Conservation (phyloP, 2,113 vertebrate species). For the Dasyurus viverrinus region DNA sequence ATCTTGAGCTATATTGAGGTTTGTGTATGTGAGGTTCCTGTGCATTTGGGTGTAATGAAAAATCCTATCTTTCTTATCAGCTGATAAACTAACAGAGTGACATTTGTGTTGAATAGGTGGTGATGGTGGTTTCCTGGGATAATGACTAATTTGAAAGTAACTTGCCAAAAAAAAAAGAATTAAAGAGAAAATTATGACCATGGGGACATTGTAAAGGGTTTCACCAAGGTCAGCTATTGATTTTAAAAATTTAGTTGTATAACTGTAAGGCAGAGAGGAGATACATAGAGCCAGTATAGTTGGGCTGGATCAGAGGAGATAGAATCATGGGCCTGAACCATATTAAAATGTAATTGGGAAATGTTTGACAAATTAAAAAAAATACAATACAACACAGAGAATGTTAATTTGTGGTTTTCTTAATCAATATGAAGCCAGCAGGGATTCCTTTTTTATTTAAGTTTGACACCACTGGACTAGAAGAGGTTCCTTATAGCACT, state of each 20-base stretch:
- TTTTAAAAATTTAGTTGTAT: neutral
- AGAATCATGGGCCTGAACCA: neutral
- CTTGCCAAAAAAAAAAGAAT: neutral
- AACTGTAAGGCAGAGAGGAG: neutral
- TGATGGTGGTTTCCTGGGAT: neutral
- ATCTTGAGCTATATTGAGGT: neutral
- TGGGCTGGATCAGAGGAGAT: neutral
- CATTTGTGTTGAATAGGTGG: neutral
- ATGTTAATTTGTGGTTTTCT: neutral
- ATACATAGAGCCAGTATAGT: neutral
- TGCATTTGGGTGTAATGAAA: neutral
- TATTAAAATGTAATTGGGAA: neutral
- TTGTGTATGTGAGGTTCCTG: neutral
- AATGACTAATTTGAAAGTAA: neutral
- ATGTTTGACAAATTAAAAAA: neutral
- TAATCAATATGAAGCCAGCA: neutral
- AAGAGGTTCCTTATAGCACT: no score
- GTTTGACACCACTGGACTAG: no score
- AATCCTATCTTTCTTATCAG: neutral
- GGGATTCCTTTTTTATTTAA: no score
- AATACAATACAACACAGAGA: neutral
- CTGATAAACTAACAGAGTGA: neutral
- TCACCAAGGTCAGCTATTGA: neutral
- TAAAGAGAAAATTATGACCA: neutral
- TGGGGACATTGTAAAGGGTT: neutral